phyloP scores from a whole-genome alignment of 2,797 vertebrate genomes.

The Poecilia gillii region DNA sequence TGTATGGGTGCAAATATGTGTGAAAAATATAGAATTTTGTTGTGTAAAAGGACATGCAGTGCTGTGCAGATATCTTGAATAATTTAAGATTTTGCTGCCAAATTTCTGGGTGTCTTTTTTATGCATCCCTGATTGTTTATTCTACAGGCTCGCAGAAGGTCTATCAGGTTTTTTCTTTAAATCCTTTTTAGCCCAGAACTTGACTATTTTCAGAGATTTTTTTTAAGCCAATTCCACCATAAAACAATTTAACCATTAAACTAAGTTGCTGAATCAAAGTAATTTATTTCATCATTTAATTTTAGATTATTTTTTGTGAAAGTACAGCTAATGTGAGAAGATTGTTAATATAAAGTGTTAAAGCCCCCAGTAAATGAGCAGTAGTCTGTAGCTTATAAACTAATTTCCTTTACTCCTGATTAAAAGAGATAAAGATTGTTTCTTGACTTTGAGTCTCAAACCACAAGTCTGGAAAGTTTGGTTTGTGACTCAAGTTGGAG shows the following conservation, averaged over 20 bases:
- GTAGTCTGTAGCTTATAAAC: not conserved
- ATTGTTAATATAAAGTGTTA: not conserved
- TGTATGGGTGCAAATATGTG: slow-evolving; percentile 35
- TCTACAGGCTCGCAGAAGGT: not conserved
- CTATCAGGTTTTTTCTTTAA: not conserved
- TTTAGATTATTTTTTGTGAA: not conserved
- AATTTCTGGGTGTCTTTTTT: not conserved
- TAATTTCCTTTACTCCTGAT: not conserved
- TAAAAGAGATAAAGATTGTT: not conserved
- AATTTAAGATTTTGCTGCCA: not conserved
- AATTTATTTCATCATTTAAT: not conserved
- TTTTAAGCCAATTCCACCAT: not conserved
- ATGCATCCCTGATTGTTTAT: not conserved
- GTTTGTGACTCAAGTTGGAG: not conserved
- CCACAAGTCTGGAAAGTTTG: not conserved
- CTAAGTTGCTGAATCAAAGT: not conserved
- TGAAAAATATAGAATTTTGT: slow-evolving; percentile 22
- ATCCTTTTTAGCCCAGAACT: not conserved
- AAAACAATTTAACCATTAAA: not conserved
- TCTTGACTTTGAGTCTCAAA: not conserved
- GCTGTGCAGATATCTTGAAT: not conserved
- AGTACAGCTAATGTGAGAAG: not conserved
- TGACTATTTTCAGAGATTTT: not conserved
- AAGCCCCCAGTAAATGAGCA: not conserved
- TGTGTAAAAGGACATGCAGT: not conserved